A percentile compares a stretch with the other conserved stretches of the same genome.
These are phyloP conservation scores for Prorops nasuta DNA, from an alignment of 1,140 invertebrate genomes.

Conservation along the genomic window DNA sequence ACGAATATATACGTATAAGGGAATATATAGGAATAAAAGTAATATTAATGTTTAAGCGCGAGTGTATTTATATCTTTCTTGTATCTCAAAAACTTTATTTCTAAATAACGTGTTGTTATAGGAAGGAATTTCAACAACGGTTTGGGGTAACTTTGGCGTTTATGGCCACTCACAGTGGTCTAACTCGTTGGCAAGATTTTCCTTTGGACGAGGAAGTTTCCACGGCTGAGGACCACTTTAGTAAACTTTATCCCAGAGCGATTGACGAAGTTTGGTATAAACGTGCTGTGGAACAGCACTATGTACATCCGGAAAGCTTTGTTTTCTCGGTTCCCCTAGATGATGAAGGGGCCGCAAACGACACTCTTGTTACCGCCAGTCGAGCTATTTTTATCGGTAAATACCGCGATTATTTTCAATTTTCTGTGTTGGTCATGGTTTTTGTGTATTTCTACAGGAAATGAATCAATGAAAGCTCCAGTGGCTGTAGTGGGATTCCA, in stretches of 20 bases:
- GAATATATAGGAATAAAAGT: no score
- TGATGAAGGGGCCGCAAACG: conserved; percentile 61
- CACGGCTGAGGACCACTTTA: conserved; percentile 43
- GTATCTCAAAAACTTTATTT: no score
- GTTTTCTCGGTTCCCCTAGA: conserved; percentile 86
- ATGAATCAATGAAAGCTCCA: conserved; percentile 65
- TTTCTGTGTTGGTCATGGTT: background rate
- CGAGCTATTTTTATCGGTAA: conserved; percentile 76
- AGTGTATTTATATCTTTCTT: no score
- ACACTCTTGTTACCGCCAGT: conserved; percentile 82
- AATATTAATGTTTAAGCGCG: no score
- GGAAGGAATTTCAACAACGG: conserved; percentile 76
- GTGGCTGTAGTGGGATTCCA: conserved; percentile 91
- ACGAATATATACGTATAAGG: no score
- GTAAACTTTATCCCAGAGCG: conserved; percentile 57
- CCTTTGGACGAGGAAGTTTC: conserved; percentile 44
- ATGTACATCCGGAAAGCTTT: conserved; percentile 76
- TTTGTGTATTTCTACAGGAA: conserved; percentile 35
- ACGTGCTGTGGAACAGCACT: conserved; percentile 86
- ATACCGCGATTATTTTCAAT: conserved; percentile 2
- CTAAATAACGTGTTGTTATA: conserved; percentile 46
- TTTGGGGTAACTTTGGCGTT: conserved; percentile 84
- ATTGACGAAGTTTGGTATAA: conserved; percentile 94
- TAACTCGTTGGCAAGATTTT: conserved; percentile 84
- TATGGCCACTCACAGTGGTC: conserved; percentile 83